phyloP scores from a whole-genome alignment of 53 echinoderm and acorn worm species.

The Crossaster papposus region DNA sequence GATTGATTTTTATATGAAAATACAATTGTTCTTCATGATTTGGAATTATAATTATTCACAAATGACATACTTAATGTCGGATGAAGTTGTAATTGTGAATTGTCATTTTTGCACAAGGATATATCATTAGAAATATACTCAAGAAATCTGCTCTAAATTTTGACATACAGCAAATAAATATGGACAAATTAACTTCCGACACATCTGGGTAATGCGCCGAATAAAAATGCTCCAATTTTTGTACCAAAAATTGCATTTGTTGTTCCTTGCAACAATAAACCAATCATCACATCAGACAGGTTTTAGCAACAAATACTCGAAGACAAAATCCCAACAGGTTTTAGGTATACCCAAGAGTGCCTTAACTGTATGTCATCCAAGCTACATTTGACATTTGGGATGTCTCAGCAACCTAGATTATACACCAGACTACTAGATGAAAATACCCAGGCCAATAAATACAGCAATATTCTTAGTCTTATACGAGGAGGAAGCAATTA shows the following conservation, averaged over 20 bases:
- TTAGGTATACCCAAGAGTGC: neutral
- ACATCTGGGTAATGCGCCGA: neutral
- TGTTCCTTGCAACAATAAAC: neutral
- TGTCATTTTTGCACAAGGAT: slow-evolving; percentile 20
- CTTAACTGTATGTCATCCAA: neutral
- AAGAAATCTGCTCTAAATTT: neutral
- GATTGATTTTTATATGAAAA: neutral
- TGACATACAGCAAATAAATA: neutral
- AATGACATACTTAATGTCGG: neutral
- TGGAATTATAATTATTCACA: neutral
- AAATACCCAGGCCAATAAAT: neutral
- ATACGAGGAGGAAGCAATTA: neutral
- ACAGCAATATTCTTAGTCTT: neutral
- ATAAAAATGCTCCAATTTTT: neutral
- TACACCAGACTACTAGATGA: slow-evolving; percentile 8
- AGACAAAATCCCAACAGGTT: neutral
- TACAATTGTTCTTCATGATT: slow-evolving; percentile 20
- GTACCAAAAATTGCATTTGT: neutral
- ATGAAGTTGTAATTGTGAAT: neutral
- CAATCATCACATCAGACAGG: neutral
- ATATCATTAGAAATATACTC: neutral
- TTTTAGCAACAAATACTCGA: neutral
- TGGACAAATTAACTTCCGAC: neutral
- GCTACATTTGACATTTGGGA: neutral
- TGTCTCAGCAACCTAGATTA: neutral